These are phyloP conservation scores for Erythrolamprus reginae DNA, from an alignment of 2,113 vertebrate species.

Conservation along the genomic window DNA sequence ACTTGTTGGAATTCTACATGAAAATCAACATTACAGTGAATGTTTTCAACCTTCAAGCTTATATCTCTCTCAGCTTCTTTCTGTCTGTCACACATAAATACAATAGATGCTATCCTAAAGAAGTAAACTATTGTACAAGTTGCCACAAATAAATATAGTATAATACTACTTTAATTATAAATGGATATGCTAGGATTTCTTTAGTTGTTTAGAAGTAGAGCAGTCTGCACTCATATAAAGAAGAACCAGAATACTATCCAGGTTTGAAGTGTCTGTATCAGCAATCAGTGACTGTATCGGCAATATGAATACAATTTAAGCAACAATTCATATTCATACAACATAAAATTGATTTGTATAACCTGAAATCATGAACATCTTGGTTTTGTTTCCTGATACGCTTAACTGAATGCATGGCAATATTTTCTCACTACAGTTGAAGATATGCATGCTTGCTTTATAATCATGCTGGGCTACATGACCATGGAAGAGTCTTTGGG, in stretches of 20 bases:
- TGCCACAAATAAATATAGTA: not conserved
- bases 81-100: not conserved
- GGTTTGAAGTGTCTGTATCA: not conserved
- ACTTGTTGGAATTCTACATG: not conserved
- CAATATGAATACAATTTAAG: not conserved
- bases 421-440: not conserved
- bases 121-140: not conserved
- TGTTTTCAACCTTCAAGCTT: not conserved
- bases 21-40: not conserved
- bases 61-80: not conserved
- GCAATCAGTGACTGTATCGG: not conserved
- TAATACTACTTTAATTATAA: not conserved
- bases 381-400: not conserved
- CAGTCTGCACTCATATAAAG: not conserved
- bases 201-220: not conserved
- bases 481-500: not conserved
- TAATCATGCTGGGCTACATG: not conserved
- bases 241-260: not conserved
- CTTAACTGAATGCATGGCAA: not conserved
- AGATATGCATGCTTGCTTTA: not conserved
- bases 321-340: not conserved
- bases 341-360: no score
- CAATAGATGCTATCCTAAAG: not conserved
- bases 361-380: not conserved
- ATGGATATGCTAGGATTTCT: not conserved